A percentile compares a stretch with the other conserved stretches of the same genome.
Evolutionary conservation across 1,140 invertebrate genomes (phyloP).

Genomic region (Hetaerina americana): DNA sequence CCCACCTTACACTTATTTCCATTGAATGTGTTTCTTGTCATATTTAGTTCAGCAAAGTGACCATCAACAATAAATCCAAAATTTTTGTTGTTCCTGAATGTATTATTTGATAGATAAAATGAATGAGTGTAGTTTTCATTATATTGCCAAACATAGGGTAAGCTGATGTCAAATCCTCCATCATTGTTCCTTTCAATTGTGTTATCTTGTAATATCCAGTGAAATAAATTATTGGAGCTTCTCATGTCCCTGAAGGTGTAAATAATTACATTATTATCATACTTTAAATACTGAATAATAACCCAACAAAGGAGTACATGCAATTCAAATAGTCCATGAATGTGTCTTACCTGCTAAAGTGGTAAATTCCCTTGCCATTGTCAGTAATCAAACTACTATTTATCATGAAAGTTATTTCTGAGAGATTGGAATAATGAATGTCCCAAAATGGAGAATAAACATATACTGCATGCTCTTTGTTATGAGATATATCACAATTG

Average conservation of each 20-base stretch:
- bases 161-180: conserved; percentile 68
- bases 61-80: conserved; percentile 53
- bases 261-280: conserved; percentile 2
- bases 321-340: not conserved
- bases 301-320: not conserved
- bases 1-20: conserved; percentile 74
- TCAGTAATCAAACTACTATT: conserved; percentile 71
- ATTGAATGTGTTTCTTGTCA: conserved; percentile 72
- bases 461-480: conserved; percentile 63
- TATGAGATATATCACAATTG: conserved; percentile 66
- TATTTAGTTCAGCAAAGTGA: conserved; percentile 45
- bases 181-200: conserved; percentile 69
- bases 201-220: conserved; percentile 81
- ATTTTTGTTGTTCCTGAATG: conserved; percentile 70
- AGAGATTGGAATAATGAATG: conserved; percentile 63
- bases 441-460: conserved; percentile 75
- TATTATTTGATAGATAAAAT: conserved; percentile 72
- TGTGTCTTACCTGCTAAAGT: conserved; percentile 49
- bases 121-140: conserved; percentile 89
- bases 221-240: conserved; percentile 86
- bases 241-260: conserved; percentile 57
- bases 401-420: conserved; percentile 58
- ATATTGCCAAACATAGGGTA: conserved; percentile 92
- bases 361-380: conserved; percentile 71
- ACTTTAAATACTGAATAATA: conserved; percentile 2